These are phyloP conservation scores for Macrotis lagotis DNA, from an alignment of 2,113 vertebrate species.

Conservation along the genomic window DNA sequence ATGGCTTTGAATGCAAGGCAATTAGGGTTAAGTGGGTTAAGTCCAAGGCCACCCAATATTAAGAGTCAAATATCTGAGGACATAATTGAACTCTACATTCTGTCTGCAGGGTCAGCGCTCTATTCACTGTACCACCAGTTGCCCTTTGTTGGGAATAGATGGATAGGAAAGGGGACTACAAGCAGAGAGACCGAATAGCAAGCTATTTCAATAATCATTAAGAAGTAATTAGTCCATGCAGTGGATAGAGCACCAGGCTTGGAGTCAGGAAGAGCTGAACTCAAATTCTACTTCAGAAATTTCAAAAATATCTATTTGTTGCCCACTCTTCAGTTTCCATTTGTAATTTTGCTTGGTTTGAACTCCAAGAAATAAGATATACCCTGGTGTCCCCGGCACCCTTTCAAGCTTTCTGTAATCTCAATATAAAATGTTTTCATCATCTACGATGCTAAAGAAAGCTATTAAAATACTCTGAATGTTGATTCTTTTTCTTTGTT, in stretches of 20 bases:
- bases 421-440: slow-evolving; percentile 69
- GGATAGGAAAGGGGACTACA: not conserved
- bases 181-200: not conserved
- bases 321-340: not conserved
- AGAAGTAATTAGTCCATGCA: not conserved
- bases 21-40: no score
- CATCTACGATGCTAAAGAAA: slow-evolving; percentile 48
- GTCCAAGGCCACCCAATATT: no score
- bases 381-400: accelerated
- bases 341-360: not conserved
- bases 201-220: not conserved
- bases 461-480: slow-evolving; percentile 59
- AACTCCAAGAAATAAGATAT: not conserved
- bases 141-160: no score
- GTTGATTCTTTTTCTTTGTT: not conserved
- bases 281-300: not conserved
- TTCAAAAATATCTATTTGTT: not conserved
- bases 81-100: no score
- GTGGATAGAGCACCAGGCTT: not conserved
- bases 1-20: no score
- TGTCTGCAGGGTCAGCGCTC: no score
- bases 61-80: no score
- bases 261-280: not conserved
- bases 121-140: no score
- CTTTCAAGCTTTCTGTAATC: not conserved